Percentiles rank a stretch among this genome's conserved stretches.
phyloP scores from a whole-genome alignment of 2,888 invertebrate genomes.

The Mylabris sibirica region DNA sequence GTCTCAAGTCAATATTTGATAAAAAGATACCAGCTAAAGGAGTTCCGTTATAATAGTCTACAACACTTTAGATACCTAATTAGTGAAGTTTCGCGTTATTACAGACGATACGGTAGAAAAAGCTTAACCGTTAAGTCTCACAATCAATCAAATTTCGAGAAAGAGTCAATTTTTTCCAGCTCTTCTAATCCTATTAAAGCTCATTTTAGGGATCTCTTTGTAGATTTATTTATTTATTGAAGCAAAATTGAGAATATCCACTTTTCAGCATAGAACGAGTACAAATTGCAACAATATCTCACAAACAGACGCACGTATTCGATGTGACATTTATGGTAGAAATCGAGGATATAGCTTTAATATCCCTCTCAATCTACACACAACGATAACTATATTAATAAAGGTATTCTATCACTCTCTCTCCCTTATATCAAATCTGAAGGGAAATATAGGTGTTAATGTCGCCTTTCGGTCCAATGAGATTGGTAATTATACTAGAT shows the following conservation, averaged over 20 bases:
- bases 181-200: not conserved
- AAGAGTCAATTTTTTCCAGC: not conserved
- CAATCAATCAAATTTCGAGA: not conserved
- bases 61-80: conserved; percentile 16
- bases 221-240: not conserved
- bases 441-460: conserved; percentile 33
- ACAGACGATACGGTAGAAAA: not conserved
- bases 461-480: conserved; percentile 34
- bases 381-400: not conserved
- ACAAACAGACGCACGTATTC: conserved; percentile 34
- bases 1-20: conserved; percentile 35
- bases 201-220: not conserved
- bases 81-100: conserved; percentile 14
- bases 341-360: conserved; percentile 36
- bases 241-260: conserved; percentile 30
- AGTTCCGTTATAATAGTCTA: conserved; percentile 20
- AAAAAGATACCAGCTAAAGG: conserved; percentile 20
- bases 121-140: not conserved
- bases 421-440: conserved; percentile 28
- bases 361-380: conserved; percentile 18
- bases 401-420: conserved; percentile 3
- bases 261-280: conserved; percentile 16
- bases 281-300: conserved; percentile 38
- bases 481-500: conserved; percentile 35
- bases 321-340: conserved; percentile 36